Evolutionary conservation across 2,797 vertebrate genomes (phyloP), one percentile per base, ranked within the genome.

Genomic region (Tamandua tetradactyla): DNA sequence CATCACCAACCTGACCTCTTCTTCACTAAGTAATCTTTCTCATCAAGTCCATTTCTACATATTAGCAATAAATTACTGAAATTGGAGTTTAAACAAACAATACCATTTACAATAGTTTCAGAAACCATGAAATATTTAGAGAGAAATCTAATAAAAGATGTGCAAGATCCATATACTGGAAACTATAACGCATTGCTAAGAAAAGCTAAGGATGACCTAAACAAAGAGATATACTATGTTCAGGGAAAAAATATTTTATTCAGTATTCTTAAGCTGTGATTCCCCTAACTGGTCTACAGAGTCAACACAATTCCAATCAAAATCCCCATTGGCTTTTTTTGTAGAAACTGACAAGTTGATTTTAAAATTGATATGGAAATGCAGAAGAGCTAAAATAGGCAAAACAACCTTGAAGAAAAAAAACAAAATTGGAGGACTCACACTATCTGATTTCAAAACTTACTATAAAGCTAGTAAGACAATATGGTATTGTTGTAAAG

Each of bases 111-210:
- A 76, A 61, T 23, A 75, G 66, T 11, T 61, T 83, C 59, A 83
- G 81, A 95, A 94, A 64, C 66, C 47, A 91, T 66, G 13, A 90
- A 85, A 79, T 55, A 30, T n/a, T n/a, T 20, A 72, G 32, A 22
- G 27, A 59, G 68, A 94, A 90, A 85, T 32, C 69, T 80, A 61
- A 91, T 27, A 68, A 84, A 78, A 72, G 27, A 62, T 1, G 69
- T 15, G 14, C 1, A 85, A 96, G 55, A 84, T 30, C 6, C 61
- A 15, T 37, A 66, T 0, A n/a, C 35, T 57, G 55, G 75, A 78
- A 91, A 86, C 49, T 69, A 18, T 9, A 44, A 89, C 71, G 64
- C 7, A 40, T 22, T 42, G 15, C 27, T 80, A n/a, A n/a, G n/a
- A n/a, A n/a, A n/a, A n/a, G n/a, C n/a, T n/a, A 68, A 87, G 64